A percentile compares a stretch with the other conserved stretches of the same genome.
Evolutionary conservation across 1,140 invertebrate genomes (phyloP).

Genomic region (Himalopsyche phryganea): DNA sequence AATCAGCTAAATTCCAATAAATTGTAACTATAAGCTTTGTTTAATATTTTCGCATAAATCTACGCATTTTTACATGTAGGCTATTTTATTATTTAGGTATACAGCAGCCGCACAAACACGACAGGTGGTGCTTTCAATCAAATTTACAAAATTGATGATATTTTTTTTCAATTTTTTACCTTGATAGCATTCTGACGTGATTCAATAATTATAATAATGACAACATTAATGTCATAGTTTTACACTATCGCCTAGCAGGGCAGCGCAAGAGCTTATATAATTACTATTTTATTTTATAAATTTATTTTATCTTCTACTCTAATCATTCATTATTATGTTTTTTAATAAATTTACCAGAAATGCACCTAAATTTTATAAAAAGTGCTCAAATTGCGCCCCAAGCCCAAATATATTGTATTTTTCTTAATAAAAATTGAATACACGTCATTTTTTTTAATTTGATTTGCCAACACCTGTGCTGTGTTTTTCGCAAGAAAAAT

Average conservation of each 20-base stretch:
- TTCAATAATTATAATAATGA: background rate
- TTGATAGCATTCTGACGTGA: slow-evolving; percentile 10
- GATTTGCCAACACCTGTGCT: slow-evolving; percentile 32
- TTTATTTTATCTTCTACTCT: background rate
- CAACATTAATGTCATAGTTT: background rate
- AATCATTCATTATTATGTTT: no score
- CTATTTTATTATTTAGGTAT: slow-evolving; percentile 7
- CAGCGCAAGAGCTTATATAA: slow-evolving; percentile 28
- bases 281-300: background rate
- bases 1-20: slow-evolving; percentile 10
- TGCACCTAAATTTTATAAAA: slow-evolving; percentile 16
- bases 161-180: no score
- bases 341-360: slow-evolving; percentile 23
- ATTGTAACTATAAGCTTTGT: no score
- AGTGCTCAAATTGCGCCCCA: slow-evolving; percentile 22
- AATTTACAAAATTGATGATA: slow-evolving; percentile 5
- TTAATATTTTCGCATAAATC: slow-evolving; percentile 8
- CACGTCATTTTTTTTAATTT: slow-evolving; percentile 13
- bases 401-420: background rate
- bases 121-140: slow-evolving; percentile 33
- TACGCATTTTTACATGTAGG: slow-evolving; percentile 10
- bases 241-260: slow-evolving; percentile 23
- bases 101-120: slow-evolving; percentile 27
- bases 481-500: no score
- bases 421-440: slow-evolving; percentile 7